phyloP scores from a whole-genome alignment of 1,140 invertebrate genomes.

The Conus ventricosus region DNA sequence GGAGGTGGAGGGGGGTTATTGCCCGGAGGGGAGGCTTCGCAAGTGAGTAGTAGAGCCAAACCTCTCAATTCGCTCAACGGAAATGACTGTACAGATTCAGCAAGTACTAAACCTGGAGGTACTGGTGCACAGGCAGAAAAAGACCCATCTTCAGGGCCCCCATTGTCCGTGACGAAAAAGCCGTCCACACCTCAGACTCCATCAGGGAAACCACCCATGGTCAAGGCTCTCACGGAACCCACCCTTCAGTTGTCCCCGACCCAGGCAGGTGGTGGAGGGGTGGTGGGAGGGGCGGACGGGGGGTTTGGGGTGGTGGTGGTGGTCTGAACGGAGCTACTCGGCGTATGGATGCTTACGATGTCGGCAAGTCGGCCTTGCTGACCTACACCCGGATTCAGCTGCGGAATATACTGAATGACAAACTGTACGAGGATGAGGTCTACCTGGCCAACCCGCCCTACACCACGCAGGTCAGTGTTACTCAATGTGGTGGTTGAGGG shows the following conservation, averaged over 20 bases:
- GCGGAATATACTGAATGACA: constrained; percentile 86
- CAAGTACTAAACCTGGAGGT: background rate
- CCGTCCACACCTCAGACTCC: constrained; percentile 20
- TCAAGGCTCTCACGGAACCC: background rate
- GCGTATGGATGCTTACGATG: constrained; percentile 87
- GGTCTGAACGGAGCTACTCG: constrained; percentile 68
- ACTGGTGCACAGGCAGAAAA: background rate
- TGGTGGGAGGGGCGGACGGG: background rate
- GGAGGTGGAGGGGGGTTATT: background rate
- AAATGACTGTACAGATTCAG: background rate
- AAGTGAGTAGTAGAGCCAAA: background rate
- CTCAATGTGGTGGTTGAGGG: background rate
- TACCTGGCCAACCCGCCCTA: constrained; percentile 90
- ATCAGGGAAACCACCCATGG: background rate
- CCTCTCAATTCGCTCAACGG: background rate
- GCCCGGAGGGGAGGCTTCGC: background rate
- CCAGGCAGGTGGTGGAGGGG: background rate
- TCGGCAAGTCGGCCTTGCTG: constrained; percentile 87
- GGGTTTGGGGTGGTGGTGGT: background rate
- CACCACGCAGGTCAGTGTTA: constrained; percentile 88
- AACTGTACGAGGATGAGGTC: constrained; percentile 89
- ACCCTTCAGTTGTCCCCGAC: background rate
- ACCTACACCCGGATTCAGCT: constrained; percentile 87
- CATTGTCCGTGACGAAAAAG: background rate
- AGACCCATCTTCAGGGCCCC: background rate